A percentile compares a stretch with the other conserved stretches of the same genome.
These are phyloP conservation scores for Ferrisia virgata DNA, from an alignment of 2,888 invertebrate species.

Conservation along the genomic window DNA sequence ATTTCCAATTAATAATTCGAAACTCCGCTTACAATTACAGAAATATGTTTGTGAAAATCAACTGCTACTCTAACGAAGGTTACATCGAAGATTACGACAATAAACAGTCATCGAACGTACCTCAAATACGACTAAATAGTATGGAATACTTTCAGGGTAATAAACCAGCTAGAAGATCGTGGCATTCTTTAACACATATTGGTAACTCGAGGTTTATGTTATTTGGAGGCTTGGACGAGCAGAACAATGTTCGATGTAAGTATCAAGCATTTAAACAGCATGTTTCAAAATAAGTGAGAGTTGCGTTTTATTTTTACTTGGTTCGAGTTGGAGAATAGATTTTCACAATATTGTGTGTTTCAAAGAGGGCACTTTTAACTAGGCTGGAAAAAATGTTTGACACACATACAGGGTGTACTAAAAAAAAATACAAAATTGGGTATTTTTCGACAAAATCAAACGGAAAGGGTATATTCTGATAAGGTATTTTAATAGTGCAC, in stretches of 20 bases:
- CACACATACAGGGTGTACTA: too few relatives aligned
- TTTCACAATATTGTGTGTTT: too few relatives aligned
- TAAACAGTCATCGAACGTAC: background rate
- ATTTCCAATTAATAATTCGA: background rate
- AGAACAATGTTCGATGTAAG: conserved; percentile 17
- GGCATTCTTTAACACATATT: conserved; percentile 23
- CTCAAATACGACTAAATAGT: background rate
- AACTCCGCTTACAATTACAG: background rate
- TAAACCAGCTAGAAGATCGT: conserved; percentile 6
- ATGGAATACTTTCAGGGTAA: background rate
- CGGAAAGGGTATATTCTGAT: too few relatives aligned
- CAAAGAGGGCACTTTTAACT: too few relatives aligned
- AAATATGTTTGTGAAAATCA: background rate
- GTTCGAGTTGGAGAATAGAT: too few relatives aligned
- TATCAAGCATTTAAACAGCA: background rate
- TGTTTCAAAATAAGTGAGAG: background rate
- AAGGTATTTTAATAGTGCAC: too few relatives aligned
- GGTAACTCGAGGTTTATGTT: conserved; percentile 22
- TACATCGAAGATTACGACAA: background rate
- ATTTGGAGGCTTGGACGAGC: conserved; percentile 10
- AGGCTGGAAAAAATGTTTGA: too few relatives aligned
- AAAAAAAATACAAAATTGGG: too few relatives aligned
- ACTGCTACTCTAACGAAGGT: background rate
- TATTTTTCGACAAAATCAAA: too few relatives aligned
- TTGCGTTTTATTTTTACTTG: too few relatives aligned